Percentiles rank a stretch among this genome's conserved stretches.
Evolutionary conservation across 2,888 invertebrate species (phyloP).

Genomic region (Sicus ferrugineus): DNA sequence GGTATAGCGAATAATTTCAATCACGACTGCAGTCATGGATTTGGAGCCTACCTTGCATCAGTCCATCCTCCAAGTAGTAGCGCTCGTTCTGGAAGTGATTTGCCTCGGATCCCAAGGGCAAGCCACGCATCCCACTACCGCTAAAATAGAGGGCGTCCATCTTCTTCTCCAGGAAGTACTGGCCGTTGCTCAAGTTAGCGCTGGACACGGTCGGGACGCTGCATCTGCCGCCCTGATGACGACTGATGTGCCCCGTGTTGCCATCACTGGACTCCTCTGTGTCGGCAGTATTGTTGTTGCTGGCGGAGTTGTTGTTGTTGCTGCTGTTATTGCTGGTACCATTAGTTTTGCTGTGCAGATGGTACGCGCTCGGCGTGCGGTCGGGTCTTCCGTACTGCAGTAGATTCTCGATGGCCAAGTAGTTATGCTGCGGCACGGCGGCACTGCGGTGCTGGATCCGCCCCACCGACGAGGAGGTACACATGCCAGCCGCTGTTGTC

Average conservation of each 20-base stretch:
- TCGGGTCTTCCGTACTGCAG: constrained; percentile 53
- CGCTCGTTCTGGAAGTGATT: constrained; percentile 63
- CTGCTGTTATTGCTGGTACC: not conserved
- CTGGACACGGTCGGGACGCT: constrained; percentile 58
- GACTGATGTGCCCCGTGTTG: constrained; percentile 39
- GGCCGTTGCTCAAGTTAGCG: constrained; percentile 47
- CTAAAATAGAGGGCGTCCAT: constrained; percentile 63
- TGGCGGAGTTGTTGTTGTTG: constrained; percentile 43
- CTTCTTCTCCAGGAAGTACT: constrained; percentile 63
- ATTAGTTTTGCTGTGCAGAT: constrained; percentile 50
- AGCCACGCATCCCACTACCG: constrained; percentile 57
- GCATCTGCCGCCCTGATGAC: constrained; percentile 55
- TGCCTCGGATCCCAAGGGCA: constrained; percentile 61
- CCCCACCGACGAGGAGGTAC: constrained; percentile 35
- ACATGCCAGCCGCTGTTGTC: constrained; percentile 9
- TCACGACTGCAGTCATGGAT: no score
- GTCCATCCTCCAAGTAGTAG: constrained; percentile 60
- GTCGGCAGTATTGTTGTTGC: constrained; percentile 44
- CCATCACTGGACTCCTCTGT: constrained; percentile 58
- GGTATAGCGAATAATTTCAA: not conserved
- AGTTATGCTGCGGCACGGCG: constrained; percentile 51
- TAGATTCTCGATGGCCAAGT: constrained; percentile 59
- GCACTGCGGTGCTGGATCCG: constrained; percentile 40
- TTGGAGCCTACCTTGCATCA: constrained; percentile 39
- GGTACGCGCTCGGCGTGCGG: constrained; percentile 49